Conservation (phyloP, 2,113 vertebrate species). For the Gnathonemus longibarbis region DNA sequence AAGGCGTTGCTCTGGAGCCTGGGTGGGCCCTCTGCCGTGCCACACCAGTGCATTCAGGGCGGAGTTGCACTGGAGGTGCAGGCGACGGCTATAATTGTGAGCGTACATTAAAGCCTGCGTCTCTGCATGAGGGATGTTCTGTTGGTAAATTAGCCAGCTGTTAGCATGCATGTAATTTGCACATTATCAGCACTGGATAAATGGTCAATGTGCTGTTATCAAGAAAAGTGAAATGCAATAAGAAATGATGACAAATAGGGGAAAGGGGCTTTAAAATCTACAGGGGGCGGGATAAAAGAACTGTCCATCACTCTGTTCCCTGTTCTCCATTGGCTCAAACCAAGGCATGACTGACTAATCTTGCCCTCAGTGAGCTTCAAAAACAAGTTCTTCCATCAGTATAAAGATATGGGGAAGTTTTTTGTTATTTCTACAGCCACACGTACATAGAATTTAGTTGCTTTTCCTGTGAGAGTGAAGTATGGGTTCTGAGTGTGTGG, state of each 20-base stretch:
- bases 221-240: not conserved
- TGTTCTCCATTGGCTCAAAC: not conserved
- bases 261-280: not conserved
- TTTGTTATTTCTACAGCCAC: not conserved
- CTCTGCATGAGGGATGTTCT: not conserved
- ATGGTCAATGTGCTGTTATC: not conserved
- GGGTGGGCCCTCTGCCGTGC: not conserved
- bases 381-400: not conserved
- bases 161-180: not conserved
- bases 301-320: not conserved
- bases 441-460: not conserved
- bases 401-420: not conserved
- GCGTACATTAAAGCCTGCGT: not conserved
- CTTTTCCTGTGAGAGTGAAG: not conserved
- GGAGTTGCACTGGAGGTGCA: not conserved
- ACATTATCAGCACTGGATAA: not conserved
- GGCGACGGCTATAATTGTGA: not conserved
- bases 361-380: not conserved
- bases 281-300: not conserved
- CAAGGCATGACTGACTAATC: not conserved
- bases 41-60: not conserved
- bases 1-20: not conserved
- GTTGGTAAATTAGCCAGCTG: not conserved
- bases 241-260: not conserved
- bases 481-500: not conserved